A percentile compares a stretch with the other conserved stretches of the same genome.
These are phyloP conservation scores for Scaptomyza graminum DNA, from an alignment of 1,140 invertebrate species.

Conservation along the genomic window DNA sequence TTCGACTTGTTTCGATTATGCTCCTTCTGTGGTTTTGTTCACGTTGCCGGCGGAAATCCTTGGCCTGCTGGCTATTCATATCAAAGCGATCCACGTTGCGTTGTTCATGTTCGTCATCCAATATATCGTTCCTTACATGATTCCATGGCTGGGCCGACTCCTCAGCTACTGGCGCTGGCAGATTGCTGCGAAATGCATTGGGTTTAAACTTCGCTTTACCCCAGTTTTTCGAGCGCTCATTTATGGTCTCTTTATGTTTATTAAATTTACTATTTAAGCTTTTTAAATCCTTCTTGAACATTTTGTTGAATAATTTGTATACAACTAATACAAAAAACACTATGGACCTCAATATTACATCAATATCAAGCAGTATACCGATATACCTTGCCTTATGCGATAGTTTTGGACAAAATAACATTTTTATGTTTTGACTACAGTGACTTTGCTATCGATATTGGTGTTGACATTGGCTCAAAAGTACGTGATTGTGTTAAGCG, in stretches of 20 bases:
- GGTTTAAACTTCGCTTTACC: conserved; percentile 59
- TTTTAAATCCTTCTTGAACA: neutral
- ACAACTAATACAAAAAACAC: neutral
- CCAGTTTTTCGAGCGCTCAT: conserved; percentile 35
- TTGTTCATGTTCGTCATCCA: conserved; percentile 44
- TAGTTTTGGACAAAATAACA: neutral
- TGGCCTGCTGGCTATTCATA: conserved; percentile 54
- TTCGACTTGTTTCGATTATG: conserved; percentile 53
- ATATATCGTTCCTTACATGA: conserved; percentile 59
- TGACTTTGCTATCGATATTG: too few relatives aligned
- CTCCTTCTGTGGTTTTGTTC: conserved; percentile 60
- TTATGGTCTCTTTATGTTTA: neutral
- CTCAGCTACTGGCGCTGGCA: conserved; percentile 18
- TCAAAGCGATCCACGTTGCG: conserved; percentile 25
- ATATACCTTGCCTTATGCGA: neutral
- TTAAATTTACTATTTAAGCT: neutral
- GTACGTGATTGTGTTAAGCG: too few relatives aligned
- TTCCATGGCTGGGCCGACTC: conserved; percentile 47
- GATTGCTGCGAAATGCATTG: neutral
- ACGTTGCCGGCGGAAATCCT: conserved; percentile 43
- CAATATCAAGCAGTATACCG: neutral
- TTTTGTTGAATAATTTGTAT: neutral
- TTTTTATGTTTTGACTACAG: too few relatives aligned
- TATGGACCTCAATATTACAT: neutral
- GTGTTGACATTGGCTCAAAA: too few relatives aligned